phyloP scores from a whole-genome alignment of 2,797 vertebrate genomes.

The Onychomys torridus region DNA sequence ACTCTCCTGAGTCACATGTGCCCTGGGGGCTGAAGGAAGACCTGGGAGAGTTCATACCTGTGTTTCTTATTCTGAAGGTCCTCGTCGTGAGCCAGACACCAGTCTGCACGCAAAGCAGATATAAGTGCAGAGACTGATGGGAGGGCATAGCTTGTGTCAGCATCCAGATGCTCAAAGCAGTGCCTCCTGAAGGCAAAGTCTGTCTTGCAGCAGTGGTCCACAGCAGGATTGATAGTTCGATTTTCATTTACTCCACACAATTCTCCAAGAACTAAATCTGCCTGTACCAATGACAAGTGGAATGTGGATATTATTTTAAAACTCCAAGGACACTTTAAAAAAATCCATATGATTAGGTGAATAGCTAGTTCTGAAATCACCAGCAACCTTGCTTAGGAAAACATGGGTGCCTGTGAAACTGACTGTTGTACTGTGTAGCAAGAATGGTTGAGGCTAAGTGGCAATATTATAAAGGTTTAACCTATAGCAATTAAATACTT shows the following conservation, averaged over 20 bases:
- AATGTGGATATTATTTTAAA: slow-evolving; percentile 7
- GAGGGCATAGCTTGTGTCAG: slow-evolving; percentile 72
- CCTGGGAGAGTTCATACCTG: slow-evolving; percentile 73
- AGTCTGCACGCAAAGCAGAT: slow-evolving; percentile 68
- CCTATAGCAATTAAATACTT: not conserved
- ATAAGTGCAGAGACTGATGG: slow-evolving; percentile 33
- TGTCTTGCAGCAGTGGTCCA: slow-evolving; percentile 83
- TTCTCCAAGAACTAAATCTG: slow-evolving; percentile 81
- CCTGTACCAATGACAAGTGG: slow-evolving; percentile 60
- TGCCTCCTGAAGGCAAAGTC: slow-evolving; percentile 78
- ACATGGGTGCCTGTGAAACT: not conserved
- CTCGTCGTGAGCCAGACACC: slow-evolving; percentile 73
- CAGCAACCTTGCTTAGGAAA: slow-evolving; percentile 11
- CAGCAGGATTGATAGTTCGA: slow-evolving; percentile 76
- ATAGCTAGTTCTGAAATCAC: not conserved
- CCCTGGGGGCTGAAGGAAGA: not conserved
- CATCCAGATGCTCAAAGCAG: slow-evolving; percentile 80
- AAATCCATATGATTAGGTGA: not conserved
- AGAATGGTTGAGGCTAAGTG: not conserved
- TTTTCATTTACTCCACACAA: slow-evolving; percentile 81
- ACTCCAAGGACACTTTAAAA: not conserved
- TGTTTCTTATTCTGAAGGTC: slow-evolving; percentile 79
- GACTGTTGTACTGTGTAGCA: not conserved
- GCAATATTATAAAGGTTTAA: not conserved
- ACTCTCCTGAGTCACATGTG: not conserved